These are phyloP conservation scores for Cinara cedri DNA, from an alignment of 2,888 invertebrate genomes.

Conservation along the genomic window DNA sequence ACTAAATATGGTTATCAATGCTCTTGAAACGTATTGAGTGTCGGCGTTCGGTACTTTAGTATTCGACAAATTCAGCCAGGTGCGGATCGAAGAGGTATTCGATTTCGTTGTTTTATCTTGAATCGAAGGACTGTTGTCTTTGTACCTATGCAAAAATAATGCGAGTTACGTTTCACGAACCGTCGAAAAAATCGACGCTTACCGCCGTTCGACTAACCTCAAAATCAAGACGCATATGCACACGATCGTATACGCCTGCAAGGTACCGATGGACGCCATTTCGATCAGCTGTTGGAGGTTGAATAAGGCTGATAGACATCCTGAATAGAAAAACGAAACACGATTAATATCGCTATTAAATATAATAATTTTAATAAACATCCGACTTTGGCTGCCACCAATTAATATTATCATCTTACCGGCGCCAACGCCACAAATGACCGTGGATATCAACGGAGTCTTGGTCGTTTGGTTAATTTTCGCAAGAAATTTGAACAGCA, in stretches of 20 bases:
- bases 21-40: slow-evolving; percentile 39
- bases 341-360: neutral
- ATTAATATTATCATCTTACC: slow-evolving; percentile 63
- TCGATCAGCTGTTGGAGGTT: slow-evolving; percentile 89
- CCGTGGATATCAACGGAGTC: slow-evolving; percentile 76
- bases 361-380: neutral
- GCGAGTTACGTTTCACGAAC: neutral
- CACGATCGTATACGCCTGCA: slow-evolving; percentile 90
- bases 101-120: neutral
- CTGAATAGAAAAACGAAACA: slow-evolving; percentile 63
- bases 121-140: slow-evolving; percentile 12
- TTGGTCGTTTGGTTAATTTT: slow-evolving; percentile 58
- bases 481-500: slow-evolving; percentile 73
- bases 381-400: too few species aligned
- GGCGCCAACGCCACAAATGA: slow-evolving; percentile 74
- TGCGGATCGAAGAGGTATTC: neutral
- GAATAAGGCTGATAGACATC: slow-evolving; percentile 84
- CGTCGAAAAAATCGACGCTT: neutral
- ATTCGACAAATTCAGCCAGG: slow-evolving; percentile 41
- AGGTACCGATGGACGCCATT: slow-evolving; percentile 94
- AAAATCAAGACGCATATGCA: slow-evolving; percentile 87
- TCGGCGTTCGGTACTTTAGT: slow-evolving; percentile 37
- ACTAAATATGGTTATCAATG: slow-evolving; percentile 35
- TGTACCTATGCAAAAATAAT: neutral
- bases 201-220: slow-evolving; percentile 66